Evolutionary conservation across 2,113 vertebrate genomes (phyloP).

Genomic region (Actenoides hombroni): DNA sequence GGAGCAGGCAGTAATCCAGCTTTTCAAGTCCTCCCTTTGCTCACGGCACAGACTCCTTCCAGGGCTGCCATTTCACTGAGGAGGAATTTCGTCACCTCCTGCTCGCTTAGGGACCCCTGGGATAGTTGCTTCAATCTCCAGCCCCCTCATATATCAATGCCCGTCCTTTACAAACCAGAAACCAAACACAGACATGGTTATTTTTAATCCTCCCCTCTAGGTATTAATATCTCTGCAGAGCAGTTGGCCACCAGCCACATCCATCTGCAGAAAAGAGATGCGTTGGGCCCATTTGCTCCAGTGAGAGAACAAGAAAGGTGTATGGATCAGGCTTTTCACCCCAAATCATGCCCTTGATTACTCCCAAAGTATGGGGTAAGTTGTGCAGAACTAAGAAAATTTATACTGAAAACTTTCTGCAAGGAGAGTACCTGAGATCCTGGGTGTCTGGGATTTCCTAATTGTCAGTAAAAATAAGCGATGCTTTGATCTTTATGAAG

Average conservation of each 20-base stretch:
- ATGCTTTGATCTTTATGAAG: no score
- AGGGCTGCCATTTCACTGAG: not conserved
- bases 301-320: not conserved
- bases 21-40: not conserved
- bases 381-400: not conserved
- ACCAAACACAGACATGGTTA: not conserved
- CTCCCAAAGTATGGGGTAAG: not conserved
- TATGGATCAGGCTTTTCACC: not conserved
- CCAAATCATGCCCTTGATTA: not conserved
- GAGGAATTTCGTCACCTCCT: accelerated
- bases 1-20: no score
- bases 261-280: not conserved
- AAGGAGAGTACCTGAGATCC: not conserved
- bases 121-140: not conserved
- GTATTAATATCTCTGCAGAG: not conserved
- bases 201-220: not conserved
- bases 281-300: not conserved
- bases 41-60: accelerated
- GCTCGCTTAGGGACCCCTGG: accelerated
- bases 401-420: not conserved
- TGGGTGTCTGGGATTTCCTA: not conserved
- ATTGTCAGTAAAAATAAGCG: not conserved
- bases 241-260: not conserved
- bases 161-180: not conserved
- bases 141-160: not conserved